Percentiles rank a stretch among this genome's conserved stretches.
These are phyloP conservation scores for Sarotherodon lohbergeri DNA, from an alignment of 2,113 vertebrate species.

Conservation along the genomic window DNA sequence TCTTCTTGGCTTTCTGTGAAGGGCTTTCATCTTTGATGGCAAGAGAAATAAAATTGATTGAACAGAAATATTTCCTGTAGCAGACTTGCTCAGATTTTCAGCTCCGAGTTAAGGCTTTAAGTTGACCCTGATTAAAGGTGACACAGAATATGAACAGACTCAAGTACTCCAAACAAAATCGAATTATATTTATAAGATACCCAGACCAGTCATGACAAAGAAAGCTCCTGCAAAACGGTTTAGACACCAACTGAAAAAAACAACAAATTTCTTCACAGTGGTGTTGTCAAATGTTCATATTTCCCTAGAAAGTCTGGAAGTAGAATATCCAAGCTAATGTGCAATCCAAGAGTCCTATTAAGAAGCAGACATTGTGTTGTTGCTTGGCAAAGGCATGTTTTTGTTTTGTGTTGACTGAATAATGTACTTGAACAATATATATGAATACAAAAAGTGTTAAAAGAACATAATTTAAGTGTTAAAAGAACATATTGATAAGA, in stretches of 20 bases:
- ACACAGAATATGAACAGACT: neutral
- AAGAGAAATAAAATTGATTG: neutral
- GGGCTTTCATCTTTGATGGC: neutral
- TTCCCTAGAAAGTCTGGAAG: neutral
- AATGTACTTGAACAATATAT: neutral
- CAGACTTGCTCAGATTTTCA: neutral
- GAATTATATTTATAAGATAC: neutral
- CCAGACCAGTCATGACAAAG: neutral
- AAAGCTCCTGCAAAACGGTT: neutral
- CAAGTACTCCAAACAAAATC: neutral
- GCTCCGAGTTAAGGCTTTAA: neutral
- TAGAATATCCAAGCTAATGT: neutral
- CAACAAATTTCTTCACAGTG: neutral
- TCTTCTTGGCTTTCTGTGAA: neutral
- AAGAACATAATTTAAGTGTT: neutral
- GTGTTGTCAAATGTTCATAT: neutral
- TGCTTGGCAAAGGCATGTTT: neutral
- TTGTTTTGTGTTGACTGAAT: neutral
- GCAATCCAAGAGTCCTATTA: neutral
- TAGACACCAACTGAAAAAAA: neutral
- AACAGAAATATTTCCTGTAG: neutral
- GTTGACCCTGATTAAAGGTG: neutral
- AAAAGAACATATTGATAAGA: neutral
- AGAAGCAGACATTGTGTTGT: neutral
- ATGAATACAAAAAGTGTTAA: neutral